phyloP scores from a whole-genome alignment of 2,888 invertebrate species.

The Drosophila cognata region DNA sequence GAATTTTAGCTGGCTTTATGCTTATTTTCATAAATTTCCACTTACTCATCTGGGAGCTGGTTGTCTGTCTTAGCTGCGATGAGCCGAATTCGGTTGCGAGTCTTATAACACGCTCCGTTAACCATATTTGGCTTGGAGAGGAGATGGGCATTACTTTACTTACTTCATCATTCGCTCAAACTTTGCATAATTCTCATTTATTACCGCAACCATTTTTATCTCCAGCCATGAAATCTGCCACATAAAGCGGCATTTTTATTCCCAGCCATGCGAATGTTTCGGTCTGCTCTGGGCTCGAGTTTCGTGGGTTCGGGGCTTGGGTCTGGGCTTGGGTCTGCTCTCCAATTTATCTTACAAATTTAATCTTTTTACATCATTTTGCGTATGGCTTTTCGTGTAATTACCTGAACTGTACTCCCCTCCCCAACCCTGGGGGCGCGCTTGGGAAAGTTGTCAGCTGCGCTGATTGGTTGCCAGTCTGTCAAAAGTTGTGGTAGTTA shows the following conservation, averaged over 20 bases:
- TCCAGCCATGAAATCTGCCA: slow-evolving; percentile 59
- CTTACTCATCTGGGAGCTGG: slow-evolving; percentile 64
- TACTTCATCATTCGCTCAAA: slow-evolving; percentile 78
- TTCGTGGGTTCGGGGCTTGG: slow-evolving; percentile 3
- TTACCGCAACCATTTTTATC: slow-evolving; percentile 74
- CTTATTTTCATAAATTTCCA: slow-evolving; percentile 77
- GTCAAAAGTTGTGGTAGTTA: slow-evolving; percentile 49
- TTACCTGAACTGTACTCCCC: slow-evolving; percentile 52
- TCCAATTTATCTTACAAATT: slow-evolving; percentile 78
- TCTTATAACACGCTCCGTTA: slow-evolving; percentile 80
- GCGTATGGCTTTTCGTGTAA: slow-evolving; percentile 75
- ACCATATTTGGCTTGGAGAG: slow-evolving; percentile 69
- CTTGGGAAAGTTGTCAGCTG: slow-evolving; percentile 70
- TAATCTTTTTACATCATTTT: slow-evolving; percentile 80
- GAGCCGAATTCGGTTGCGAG: slow-evolving; percentile 29
- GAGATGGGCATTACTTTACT: slow-evolving; percentile 50
- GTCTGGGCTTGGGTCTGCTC: slow-evolving; percentile 34
- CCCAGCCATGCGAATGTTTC: slow-evolving; percentile 64
- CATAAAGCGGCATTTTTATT: slow-evolving; percentile 66
- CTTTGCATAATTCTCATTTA: slow-evolving; percentile 79
- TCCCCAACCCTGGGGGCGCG: slow-evolving; percentile 14
- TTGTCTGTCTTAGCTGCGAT: slow-evolving; percentile 4
- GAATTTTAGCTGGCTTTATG: slow-evolving; percentile 57
- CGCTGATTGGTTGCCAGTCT: slow-evolving; percentile 27
- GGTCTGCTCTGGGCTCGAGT: slow-evolving; percentile 34